These are phyloP conservation scores for Polia nebulosa DNA, from an alignment of 2,888 invertebrate genomes.

Conservation along the genomic window DNA sequence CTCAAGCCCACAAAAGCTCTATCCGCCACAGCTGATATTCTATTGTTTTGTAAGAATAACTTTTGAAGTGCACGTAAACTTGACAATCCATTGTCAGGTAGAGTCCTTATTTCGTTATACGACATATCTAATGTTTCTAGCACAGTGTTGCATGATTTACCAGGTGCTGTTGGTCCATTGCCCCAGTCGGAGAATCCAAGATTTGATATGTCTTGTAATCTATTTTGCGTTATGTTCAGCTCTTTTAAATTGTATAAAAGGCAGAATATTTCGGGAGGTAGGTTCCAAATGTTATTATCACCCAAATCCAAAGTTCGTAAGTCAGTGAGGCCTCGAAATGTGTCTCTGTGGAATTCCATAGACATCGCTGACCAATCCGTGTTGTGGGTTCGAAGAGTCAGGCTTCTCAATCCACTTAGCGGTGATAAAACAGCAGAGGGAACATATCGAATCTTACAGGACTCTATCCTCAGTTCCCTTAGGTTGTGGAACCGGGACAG, in stretches of 20 bases:
- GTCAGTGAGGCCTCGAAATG: constrained; percentile 93
- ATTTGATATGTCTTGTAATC: constrained; percentile 94
- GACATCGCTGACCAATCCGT: constrained; percentile 95
- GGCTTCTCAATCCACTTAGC: constrained; percentile 92
- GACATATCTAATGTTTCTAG: constrained; percentile 94
- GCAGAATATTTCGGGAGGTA: constrained; percentile 94
- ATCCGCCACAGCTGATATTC: constrained; percentile 94
- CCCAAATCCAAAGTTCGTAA: constrained; percentile 93
- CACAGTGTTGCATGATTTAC: constrained; percentile 93
- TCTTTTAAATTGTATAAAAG: constrained; percentile 93
- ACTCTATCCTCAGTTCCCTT: constrained; percentile 93
- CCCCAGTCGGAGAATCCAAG: constrained; percentile 94
- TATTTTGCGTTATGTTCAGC: constrained; percentile 94
- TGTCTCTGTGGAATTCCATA: constrained; percentile 94
- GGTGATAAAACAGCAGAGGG: constrained; percentile 93
- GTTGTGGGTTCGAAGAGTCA: constrained; percentile 94
- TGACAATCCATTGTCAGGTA: constrained; percentile 94
- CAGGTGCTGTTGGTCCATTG: constrained; percentile 92
- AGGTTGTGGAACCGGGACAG: constrained; percentile 92
- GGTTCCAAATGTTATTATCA: constrained; percentile 94
- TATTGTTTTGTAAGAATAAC: constrained; percentile 94
- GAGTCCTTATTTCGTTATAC: constrained; percentile 93
- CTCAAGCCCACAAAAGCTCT: constrained; percentile 94
- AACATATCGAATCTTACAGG: constrained; percentile 94
- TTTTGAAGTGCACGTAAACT: constrained; percentile 93